Conservation (phyloP, 2,888 invertebrate species). For the Pilophorus perplexus region DNA sequence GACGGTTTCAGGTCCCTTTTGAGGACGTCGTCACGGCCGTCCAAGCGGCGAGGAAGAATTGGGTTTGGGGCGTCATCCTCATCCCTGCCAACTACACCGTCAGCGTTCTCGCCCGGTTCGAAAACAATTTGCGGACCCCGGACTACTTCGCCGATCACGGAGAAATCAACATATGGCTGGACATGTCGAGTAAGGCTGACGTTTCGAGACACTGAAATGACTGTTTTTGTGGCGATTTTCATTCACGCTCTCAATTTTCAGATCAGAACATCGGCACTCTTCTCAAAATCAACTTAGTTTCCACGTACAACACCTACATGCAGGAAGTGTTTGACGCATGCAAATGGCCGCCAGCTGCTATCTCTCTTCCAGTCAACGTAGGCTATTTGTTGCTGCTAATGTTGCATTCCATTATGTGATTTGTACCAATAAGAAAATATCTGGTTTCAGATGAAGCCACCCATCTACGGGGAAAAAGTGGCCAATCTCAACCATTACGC, state of each 20-base stretch:
- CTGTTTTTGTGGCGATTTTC: not conserved
- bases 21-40: conserved; percentile 62
- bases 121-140: conserved; percentile 60
- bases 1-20: conserved; percentile 56
- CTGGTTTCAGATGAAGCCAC: conserved; percentile 56
- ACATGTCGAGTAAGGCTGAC: conserved; percentile 72
- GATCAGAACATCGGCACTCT: conserved; percentile 80
- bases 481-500: conserved; percentile 75
- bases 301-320: conserved; percentile 67
- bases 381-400: conserved; percentile 11
- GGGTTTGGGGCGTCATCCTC: conserved; percentile 72
- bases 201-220: not conserved
- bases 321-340: conserved; percentile 64
- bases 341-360: conserved; percentile 59
- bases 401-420: too few species aligned
- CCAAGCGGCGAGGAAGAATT: conserved; percentile 66
- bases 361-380: conserved; percentile 60
- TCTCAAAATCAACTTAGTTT: conserved; percentile 66
- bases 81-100: conserved; percentile 75
- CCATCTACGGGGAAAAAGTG: conserved; percentile 66
- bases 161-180: conserved; percentile 70
- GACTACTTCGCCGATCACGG: conserved; percentile 62
- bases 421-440: too few species aligned
- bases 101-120: conserved; percentile 63
- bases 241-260: conserved; percentile 52